A percentile compares a stretch with the other conserved stretches of the same genome.
Evolutionary conservation across 1,140 invertebrate genomes (phyloP).

Genomic region (Ruditapes philippinarum): DNA sequence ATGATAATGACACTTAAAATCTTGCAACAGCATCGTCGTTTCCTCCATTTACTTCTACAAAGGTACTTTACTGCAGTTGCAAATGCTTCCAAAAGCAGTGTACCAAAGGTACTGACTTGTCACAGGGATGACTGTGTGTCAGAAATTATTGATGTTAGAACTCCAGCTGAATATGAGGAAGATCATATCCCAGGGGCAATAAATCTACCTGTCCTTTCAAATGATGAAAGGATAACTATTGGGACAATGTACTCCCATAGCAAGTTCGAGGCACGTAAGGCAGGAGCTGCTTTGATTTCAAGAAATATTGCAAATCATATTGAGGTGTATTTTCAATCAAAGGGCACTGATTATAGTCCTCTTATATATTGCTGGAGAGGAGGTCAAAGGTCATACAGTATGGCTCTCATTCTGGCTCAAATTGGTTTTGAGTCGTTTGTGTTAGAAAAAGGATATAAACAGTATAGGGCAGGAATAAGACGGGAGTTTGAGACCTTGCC

Average conservation of each 20-base stretch:
- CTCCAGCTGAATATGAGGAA: slow-evolving; percentile 65
- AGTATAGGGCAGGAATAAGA: slow-evolving; percentile 61
- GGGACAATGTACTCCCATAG: slow-evolving; percentile 56
- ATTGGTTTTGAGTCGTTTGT: slow-evolving; percentile 67
- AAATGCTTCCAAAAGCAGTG: not conserved
- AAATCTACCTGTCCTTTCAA: slow-evolving; percentile 69
- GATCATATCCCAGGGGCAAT: slow-evolving; percentile 73
- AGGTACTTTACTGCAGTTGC: not conserved
- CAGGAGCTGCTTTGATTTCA: slow-evolving; percentile 64
- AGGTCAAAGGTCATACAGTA: slow-evolving; percentile 70
- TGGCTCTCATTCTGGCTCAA: slow-evolving; percentile 68
- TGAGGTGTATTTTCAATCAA: slow-evolving; percentile 53
- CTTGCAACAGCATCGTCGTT: not conserved
- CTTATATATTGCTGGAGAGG: slow-evolving; percentile 73
- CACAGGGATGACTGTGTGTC: slow-evolving; percentile 16
- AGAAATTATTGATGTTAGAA: slow-evolving; percentile 71
- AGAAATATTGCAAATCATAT: slow-evolving; percentile 67
- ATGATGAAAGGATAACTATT: slow-evolving; percentile 62
- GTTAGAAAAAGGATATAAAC: slow-evolving; percentile 68
- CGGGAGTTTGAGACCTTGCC: slow-evolving; percentile 60
- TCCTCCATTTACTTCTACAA: not conserved
- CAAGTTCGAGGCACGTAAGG: slow-evolving; percentile 68
- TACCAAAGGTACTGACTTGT: not conserved
- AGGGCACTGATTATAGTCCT: slow-evolving; percentile 63
- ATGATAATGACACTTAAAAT: not conserved